These are phyloP conservation scores for Callinectes sapidus DNA, from an alignment of 2,888 invertebrate genomes.

Conservation along the genomic window DNA sequence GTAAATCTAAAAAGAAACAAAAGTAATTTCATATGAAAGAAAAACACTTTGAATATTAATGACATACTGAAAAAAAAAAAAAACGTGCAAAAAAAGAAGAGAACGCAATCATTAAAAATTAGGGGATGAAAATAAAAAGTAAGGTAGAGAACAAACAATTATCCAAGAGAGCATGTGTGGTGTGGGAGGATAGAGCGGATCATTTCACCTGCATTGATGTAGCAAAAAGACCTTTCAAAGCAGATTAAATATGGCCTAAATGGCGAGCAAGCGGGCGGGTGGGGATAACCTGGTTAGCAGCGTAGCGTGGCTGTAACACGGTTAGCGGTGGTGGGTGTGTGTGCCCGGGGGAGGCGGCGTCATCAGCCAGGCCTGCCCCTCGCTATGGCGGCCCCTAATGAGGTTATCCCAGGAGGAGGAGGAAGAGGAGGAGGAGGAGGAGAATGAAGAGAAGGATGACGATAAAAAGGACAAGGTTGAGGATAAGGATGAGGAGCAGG, in stretches of 20 bases:
- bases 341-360: not conserved
- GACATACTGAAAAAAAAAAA: not conserved
- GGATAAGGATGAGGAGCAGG: not conserved
- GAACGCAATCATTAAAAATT: not conserved
- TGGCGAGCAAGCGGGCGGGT: slow-evolving; percentile 26
- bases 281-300: slow-evolving; percentile 6
- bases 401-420: not conserved
- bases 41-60: too few relatives aligned
- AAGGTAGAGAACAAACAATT: not conserved
- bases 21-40: too few relatives aligned
- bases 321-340: not conserved
- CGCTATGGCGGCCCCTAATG: slow-evolving; percentile 32
- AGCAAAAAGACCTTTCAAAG: not conserved
- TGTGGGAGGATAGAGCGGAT: not conserved
- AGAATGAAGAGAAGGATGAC: not conserved
- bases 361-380: slow-evolving; percentile 17
- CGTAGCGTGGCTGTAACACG: not conserved
- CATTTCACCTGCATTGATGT: not conserved
- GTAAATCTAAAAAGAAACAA: too few relatives aligned
- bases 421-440: not conserved
- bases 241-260: slow-evolving; percentile 8
- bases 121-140: not conserved
- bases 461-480: not conserved
- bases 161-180: not conserved
- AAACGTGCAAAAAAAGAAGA: not conserved